phyloP scores from a whole-genome alignment of 2,113 vertebrate species.

The Alces alces region DNA sequence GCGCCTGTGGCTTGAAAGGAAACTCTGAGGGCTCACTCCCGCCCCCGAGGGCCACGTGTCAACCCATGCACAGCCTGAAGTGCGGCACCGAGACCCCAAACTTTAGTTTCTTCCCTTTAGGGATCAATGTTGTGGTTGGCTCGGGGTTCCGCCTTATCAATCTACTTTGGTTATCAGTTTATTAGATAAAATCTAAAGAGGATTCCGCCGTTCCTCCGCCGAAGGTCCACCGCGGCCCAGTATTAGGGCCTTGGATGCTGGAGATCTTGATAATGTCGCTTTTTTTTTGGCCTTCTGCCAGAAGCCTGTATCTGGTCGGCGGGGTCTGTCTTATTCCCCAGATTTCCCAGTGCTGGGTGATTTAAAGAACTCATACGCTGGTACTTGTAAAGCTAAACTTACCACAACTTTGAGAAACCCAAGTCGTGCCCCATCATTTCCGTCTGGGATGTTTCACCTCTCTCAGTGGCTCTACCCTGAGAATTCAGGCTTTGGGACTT shows the following conservation, averaged over 20 bases:
- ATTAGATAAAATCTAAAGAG: conserved; percentile 34
- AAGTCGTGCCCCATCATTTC: not conserved
- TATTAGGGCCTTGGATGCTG: conserved; percentile 11
- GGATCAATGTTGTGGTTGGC: not conserved
- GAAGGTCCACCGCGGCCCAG: not conserved
- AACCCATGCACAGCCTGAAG: not conserved
- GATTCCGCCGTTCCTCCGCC: not conserved
- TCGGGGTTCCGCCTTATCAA: not conserved
- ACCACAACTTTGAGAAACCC: conserved; percentile 21
- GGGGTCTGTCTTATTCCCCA: not conserved
- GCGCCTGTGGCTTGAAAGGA: not conserved
- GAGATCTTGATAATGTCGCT: not conserved
- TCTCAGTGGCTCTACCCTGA: not conserved
- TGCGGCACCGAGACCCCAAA: not conserved
- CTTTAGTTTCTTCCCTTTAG: conserved; percentile 38
- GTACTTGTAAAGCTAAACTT: conserved; percentile 50
- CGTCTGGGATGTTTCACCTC: not conserved
- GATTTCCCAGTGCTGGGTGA: not conserved
- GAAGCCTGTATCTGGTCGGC: not conserved
- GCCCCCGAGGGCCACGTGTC: conserved; percentile 56
- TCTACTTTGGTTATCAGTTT: conserved; percentile 10
- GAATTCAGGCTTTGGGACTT: conserved; percentile 2
- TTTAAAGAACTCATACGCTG: not conserved
- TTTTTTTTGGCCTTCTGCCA: not conserved
- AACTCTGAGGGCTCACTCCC: conserved; percentile 18